Evolutionary conservation across 92 coral and sea anemone species (phyloP), one percentile per base, ranked within the genome.

Genomic region (Epizoanthus fatuus): DNA sequence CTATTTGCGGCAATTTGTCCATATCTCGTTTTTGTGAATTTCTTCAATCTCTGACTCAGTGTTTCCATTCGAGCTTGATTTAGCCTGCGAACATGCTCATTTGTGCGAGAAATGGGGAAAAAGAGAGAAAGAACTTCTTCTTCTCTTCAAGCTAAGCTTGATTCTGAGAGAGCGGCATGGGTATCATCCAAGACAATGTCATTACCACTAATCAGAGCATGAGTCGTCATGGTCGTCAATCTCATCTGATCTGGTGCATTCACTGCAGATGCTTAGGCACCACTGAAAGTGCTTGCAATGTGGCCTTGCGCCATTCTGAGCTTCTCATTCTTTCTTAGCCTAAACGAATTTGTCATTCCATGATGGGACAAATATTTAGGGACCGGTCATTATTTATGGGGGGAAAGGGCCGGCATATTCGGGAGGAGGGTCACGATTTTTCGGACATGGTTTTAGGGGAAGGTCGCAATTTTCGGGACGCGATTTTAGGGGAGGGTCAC

Each of bases 261-360:
- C 10, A 32, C 57, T 68, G 47, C 76, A 63, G n/a, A 59, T 42
- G 54, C 86, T 81, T 81, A 78, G 72, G 20, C 57, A 69, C 22
- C 86, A 32, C 59, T 68, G 20, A 40, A 80, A 47, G 56, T 29
- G 38, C 63, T 79, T 58, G 66, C 52, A 67, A 54, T 53, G 39
- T 80, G 69, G 19, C 74, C 57, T 63, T 80, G 74, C 66, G 63
- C 55, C 39, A 79, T n/a, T 63, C 58, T 79, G 66, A 76, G 16
- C 15, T 76, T 76, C 25, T 25, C 82, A 10, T 52, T 56, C 73
- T 64, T 63, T 64, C 74, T n/a, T 71, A 80, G 69, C 55, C 55
- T 63, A 38, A 80, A 25, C 29, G 20, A 76, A 35, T 76, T 60
- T 19, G 44, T n/a, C 40, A 76, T 57, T 22, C 66, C 38, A 63